Conservation (phyloP, 2,113 vertebrate genomes). For the Lasiurus borealis region DNA sequence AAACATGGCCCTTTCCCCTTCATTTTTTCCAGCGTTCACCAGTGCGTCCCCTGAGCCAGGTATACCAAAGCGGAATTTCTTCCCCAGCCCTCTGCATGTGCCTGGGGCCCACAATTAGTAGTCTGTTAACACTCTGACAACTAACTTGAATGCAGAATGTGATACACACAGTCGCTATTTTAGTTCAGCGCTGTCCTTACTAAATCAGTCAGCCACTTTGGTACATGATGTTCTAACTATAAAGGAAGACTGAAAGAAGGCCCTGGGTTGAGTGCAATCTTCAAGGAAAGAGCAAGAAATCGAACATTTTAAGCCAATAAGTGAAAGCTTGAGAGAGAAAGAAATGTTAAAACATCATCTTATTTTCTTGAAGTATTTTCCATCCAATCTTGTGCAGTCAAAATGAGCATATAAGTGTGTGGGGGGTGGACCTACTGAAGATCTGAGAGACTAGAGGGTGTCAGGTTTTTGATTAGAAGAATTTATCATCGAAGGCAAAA, state of each 20-base stretch:
- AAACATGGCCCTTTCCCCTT: slow-evolving; percentile 63
- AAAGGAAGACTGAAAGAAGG: slow-evolving; percentile 77
- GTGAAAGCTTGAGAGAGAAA: slow-evolving; percentile 77
- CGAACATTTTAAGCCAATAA: slow-evolving; percentile 78
- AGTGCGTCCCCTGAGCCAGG: slow-evolving; percentile 20
- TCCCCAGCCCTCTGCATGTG: slow-evolving; percentile 35
- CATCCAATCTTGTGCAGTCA: slow-evolving; percentile 74
- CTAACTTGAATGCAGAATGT: slow-evolving; percentile 68
- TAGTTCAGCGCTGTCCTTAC: slow-evolving; percentile 75
- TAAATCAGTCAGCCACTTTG: slow-evolving; percentile 75
- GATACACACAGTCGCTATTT: slow-evolving; percentile 77
- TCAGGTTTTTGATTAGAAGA: slow-evolving; percentile 78
- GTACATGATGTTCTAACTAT: slow-evolving; percentile 74
- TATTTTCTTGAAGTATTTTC: slow-evolving; percentile 80
- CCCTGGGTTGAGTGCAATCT: slow-evolving; percentile 77
- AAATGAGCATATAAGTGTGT: slow-evolving; percentile 76
- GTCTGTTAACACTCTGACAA: slow-evolving; percentile 77
- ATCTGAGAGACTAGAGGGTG: slow-evolving; percentile 63
- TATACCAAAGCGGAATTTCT: slow-evolving; percentile 58
- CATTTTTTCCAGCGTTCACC: slow-evolving; percentile 51
- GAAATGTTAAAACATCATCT: slow-evolving; percentile 82
- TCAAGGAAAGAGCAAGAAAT: slow-evolving; percentile 82
- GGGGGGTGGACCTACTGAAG: slow-evolving; percentile 4
- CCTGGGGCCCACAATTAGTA: slow-evolving; percentile 65
- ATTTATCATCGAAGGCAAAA: slow-evolving; percentile 71